Evolutionary conservation across 2,888 invertebrate genomes (phyloP).

Genomic region (Andricus quercusramuli): DNA sequence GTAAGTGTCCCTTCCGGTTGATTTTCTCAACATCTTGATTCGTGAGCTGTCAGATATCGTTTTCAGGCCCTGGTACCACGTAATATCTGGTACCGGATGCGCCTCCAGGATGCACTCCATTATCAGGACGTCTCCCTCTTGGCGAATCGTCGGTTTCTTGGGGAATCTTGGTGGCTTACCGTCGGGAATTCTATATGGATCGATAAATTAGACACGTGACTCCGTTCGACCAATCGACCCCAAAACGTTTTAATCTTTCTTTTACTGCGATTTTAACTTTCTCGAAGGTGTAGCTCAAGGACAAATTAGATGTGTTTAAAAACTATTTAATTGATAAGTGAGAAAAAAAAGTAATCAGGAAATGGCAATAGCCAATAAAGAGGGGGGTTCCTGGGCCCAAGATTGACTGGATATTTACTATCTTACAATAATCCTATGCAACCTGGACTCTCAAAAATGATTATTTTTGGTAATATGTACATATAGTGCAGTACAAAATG

Average conservation of each 20-base stretch:
- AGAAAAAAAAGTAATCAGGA: not conserved
- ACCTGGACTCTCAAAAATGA: too few species aligned
- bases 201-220: constrained; percentile 59
- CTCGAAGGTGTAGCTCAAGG: not conserved
- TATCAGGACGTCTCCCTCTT: constrained; percentile 94
- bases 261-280: constrained; percentile 22
- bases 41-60: constrained; percentile 91
- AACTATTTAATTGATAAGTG: constrained; percentile 6
- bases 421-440: too few species aligned
- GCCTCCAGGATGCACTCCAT: constrained; percentile 98
- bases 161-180: constrained; percentile 97
- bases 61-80: constrained; percentile 95
- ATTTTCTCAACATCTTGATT: constrained; percentile 94
- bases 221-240: constrained; percentile 36
- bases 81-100: constrained; percentile 95
- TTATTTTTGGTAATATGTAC: too few species aligned
- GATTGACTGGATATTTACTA: too few species aligned
- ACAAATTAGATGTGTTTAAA: not conserved
- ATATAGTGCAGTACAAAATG: too few species aligned
- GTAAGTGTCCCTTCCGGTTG: constrained; percentile 93
- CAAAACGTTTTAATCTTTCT: constrained; percentile 3
- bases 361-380: too few species aligned
- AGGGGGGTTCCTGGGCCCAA: too few species aligned
- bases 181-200: constrained; percentile 90
- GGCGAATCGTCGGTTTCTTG: constrained; percentile 97